Evolutionary conservation across 2,797 vertebrate species (phyloP).

Genomic region (Tenualosa ilisha): DNA sequence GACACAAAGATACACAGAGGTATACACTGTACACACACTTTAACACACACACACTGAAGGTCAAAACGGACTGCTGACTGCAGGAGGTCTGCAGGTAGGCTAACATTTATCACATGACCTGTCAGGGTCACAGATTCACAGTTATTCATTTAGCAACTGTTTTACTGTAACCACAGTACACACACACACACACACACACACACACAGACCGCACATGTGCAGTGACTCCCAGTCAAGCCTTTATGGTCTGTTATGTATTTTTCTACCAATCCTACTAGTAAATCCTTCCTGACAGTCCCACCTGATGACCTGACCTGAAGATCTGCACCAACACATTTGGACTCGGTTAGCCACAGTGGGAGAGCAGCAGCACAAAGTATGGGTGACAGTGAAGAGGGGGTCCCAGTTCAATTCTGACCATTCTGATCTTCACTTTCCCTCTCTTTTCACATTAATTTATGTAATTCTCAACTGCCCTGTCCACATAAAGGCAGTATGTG

Average conservation of each 20-base stretch:
- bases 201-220: background rate
- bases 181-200: background rate
- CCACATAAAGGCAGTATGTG: too few relatives aligned
- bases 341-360: too few relatives aligned
- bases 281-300: too few relatives aligned
- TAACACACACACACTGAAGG: background rate
- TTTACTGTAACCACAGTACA: background rate
- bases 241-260: background rate
- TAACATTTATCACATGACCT: background rate
- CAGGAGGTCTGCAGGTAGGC: background rate
- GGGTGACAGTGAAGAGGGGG: too few relatives aligned
- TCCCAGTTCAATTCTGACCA: too few relatives aligned
- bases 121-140: slow-evolving; percentile 4
- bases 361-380: too few relatives aligned
- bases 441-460: too few relatives aligned
- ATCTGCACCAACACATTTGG: too few relatives aligned
- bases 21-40: too few relatives aligned
- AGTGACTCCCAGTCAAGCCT: background rate
- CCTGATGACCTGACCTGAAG: background rate
- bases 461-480: too few relatives aligned
- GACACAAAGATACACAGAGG: background rate
- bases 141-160: background rate
- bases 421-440: too few relatives aligned
- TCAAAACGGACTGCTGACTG: background rate
- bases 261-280: background rate